phyloP scores from a whole-genome alignment of 2,888 invertebrate species.

The Temnothorax unifasciatus region DNA sequence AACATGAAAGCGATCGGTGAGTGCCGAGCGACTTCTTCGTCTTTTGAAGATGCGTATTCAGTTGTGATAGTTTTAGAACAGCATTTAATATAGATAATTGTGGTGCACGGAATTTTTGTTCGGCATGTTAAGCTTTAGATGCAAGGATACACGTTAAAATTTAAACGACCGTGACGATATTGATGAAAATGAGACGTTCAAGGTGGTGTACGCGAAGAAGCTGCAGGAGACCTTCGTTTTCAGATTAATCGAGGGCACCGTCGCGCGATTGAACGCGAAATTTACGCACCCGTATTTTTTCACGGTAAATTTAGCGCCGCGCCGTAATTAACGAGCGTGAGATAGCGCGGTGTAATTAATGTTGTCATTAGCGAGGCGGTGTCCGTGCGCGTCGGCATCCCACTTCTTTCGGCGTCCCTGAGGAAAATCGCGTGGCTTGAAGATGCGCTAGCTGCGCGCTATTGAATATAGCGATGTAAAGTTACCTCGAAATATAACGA shows the following conservation, averaged over 20 bases:
- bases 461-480: constrained; percentile 22
- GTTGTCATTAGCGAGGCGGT: constrained; percentile 60
- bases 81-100: neutral
- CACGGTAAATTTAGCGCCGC: constrained; percentile 50
- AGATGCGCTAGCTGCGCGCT: neutral
- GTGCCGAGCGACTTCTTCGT: neutral
- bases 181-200: neutral
- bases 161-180: neutral
- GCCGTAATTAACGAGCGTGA: constrained; percentile 64
- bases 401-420: constrained; percentile 45
- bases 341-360: constrained; percentile 68
- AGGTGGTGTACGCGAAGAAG: neutral
- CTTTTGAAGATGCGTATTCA: neutral
- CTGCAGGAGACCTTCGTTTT: neutral
- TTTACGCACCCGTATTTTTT: constrained; percentile 49
- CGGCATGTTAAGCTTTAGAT: neutral
- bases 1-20: neutral
- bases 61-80: neutral
- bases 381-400: constrained; percentile 42
- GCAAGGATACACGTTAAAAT: neutral
- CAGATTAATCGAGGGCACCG: constrained; percentile 27
- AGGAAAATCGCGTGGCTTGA: constrained; percentile 31
- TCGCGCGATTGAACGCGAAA: constrained; percentile 43
- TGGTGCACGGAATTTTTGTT: neutral
- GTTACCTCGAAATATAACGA: constrained; percentile 30